Evolutionary conservation across 1,140 invertebrate genomes (phyloP), one percentile per base, ranked within the genome.

Genomic region (Aphelinus atriplicis): DNA sequence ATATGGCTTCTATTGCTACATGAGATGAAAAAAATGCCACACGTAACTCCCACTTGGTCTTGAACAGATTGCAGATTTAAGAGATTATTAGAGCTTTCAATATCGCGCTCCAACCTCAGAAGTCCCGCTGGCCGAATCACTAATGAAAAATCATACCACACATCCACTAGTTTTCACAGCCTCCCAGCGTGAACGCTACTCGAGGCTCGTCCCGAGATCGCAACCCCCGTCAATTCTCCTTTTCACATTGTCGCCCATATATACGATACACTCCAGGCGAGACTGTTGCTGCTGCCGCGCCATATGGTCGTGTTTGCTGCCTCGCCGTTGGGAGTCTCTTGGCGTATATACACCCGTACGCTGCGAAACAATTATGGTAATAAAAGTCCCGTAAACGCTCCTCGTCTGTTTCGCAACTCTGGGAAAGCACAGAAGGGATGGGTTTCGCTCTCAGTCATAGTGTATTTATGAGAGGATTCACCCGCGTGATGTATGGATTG

Each of bases 341-440:
- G 55, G 46, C 9, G 45, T 53, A 62, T 53, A 53, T 53, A 53
- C 51, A 53, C 46, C 7, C 46, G 47, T 56, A 60, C 64, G 83
- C 84, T 81, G 81, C 80, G 76, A 82, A 85, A 84, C 85, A 85
- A 87, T 87, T 86, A 85, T 79, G 80, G 81, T 82, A 81, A 82
- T 84, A 75, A 75, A 75, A 70, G 47, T 66, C 53, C 50, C 77
- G 75, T 79, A 78, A 80, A 78, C 56, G 68, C 71, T 62, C 73
- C 9, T 9, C 10, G 1, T 1, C 2, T 2, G 1, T 2, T 7
- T 9, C 48, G 5, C 43, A n/a, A 26, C 47, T 10, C 60, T 7
- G 62, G 26, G 67, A 75, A 65, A 67, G 48, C 65, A 70, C 75
- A 70, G 48, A 77, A 73, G 69, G 61, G 61, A 63, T 45, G 56